A percentile compares a stretch with the other conserved stretches of the same genome.
These are phyloP conservation scores for Peromyscus nudipes DNA, from an alignment of 2,797 vertebrate species.

Conservation along the genomic window DNA sequence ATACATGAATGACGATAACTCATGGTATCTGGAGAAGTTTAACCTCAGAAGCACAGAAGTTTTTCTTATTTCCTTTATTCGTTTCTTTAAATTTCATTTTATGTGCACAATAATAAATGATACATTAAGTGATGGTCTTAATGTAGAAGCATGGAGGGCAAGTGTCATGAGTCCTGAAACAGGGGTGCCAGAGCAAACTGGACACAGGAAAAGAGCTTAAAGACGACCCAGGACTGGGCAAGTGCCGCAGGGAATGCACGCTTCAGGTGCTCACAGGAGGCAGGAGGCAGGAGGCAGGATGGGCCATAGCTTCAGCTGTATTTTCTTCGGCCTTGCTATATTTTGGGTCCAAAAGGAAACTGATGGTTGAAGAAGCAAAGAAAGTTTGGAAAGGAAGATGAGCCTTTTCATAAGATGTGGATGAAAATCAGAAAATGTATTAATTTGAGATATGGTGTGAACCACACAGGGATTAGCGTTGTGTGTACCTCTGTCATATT, in stretches of 20 bases:
- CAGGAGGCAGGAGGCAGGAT: constrained; percentile 11
- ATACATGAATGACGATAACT: not conserved
- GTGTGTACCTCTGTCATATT: not conserved
- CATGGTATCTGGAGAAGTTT: not conserved
- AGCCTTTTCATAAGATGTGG: constrained; percentile 12
- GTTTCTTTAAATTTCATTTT: not conserved
- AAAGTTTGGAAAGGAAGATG: constrained; percentile 69
- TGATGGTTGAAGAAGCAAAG: not conserved
- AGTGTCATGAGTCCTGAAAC: not conserved
- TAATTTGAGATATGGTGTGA: constrained; percentile 64
- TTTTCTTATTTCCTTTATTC: not conserved
- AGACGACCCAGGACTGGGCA: not conserved
- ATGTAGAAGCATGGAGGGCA: not conserved
- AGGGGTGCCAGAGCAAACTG: not conserved
- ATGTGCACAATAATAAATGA: not conserved
- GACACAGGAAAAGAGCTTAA: not conserved
- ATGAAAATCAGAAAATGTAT: constrained; percentile 61
- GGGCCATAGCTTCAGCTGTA: constrained; percentile 40
- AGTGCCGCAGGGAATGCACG: not conserved
- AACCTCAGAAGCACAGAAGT: not conserved
- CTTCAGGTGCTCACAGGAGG: constrained; percentile 19
- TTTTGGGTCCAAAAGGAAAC: not conserved
- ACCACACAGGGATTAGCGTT: constrained; percentile 64
- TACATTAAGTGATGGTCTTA: not conserved
- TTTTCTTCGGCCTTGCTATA: constrained; percentile 75